Base-by-base conservation (phyloP, 2,797 vertebrate genomes). In the Enteromius treurensis region DNA sequence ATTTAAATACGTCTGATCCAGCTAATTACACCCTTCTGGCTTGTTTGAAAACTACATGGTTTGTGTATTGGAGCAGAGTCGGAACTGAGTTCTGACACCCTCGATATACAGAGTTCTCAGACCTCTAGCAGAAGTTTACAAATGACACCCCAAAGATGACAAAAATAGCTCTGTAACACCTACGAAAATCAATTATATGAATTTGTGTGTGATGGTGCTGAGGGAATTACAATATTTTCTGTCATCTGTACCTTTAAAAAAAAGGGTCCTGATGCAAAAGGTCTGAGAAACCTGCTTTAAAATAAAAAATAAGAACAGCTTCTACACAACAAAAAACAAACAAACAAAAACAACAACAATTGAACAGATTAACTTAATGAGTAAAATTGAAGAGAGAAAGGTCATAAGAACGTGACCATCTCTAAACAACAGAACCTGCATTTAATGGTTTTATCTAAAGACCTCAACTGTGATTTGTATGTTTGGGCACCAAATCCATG, bases 261-360 rank as follows among this genome's bases (percentile, higher is more conserved):
- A 47, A 26, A n/a, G 3, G 40, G 5, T n/a, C 23, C 68, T 47
- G 68, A 9, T 47, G 42, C n/a, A 45, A 45, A 70, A 45, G n/a
- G n/a, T 70, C 68, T 47, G 21, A 70, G 40, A 70, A 70, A 70
- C 40, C 40, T 70, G 68, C 40, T 70, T 53, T 21, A 53, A 21
- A 21, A 53, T 53, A 21, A 19, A 32, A 53, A 53, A 21, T 7
- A 53, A 53, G 51, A 53, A 53, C 51, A 53, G 19, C 19, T 53
- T 53, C 19, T 53, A 53, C 21, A 19, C 19, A 21, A 21, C 7
- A 53, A 6, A 51, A 4, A 17, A 49, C 15, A 49, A 49, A 51
- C 0, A 13, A 51, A 51, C 0, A 5, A 51, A 51, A 19, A 32
- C 32, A 32, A 32, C 32, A 32, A 32, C 32, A 53, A 53, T 7